Conservation (phyloP, 2,888 invertebrate genomes). For the Diaphora mendica region DNA sequence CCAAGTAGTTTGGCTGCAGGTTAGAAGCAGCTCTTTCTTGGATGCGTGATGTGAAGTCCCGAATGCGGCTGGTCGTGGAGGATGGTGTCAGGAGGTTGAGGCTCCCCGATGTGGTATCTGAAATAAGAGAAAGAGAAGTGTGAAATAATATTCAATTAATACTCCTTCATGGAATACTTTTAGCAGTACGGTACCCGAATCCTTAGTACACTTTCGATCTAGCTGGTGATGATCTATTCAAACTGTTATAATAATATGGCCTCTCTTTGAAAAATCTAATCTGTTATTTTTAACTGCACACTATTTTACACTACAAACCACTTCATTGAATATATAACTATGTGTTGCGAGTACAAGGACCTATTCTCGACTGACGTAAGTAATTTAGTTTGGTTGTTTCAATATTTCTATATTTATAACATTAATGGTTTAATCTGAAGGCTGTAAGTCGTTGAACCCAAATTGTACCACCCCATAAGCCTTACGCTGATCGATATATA, state of each 20-base stretch:
- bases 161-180: background rate
- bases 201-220: background rate
- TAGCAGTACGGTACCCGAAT: background rate
- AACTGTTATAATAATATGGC: background rate
- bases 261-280: background rate
- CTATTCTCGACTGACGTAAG: background rate
- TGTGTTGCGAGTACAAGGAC: background rate
- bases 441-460: background rate
- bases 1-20: constrained; percentile 62
- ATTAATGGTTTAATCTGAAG: background rate
- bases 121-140: constrained; percentile 43
- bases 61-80: constrained; percentile 85
- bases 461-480: background rate
- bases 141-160: constrained; percentile 18
- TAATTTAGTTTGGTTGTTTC: background rate
- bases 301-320: background rate
- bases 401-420: constrained; percentile 1
- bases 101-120: constrained; percentile 88
- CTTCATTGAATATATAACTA: background rate
- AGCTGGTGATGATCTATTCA: background rate
- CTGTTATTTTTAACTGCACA: background rate
- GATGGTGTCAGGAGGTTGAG: constrained; percentile 88
- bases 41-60: constrained; percentile 87
- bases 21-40: constrained; percentile 83
- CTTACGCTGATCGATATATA: background rate